Conservation (phyloP, 2,888 invertebrate genomes). For the Drosophila nigricruria region DNA sequence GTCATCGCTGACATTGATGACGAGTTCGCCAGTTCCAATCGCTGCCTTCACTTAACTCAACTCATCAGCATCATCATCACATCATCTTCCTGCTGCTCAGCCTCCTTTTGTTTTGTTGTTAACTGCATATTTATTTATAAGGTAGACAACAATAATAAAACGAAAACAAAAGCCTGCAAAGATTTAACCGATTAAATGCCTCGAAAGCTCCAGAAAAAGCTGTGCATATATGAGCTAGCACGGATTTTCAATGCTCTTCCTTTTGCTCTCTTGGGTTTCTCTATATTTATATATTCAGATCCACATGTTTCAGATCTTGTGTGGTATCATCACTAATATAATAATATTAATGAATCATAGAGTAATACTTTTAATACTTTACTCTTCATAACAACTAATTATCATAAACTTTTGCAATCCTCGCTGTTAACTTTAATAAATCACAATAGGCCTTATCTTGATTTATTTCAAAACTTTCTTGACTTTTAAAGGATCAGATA, state of each 20-base stretch:
- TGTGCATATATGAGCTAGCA: background rate
- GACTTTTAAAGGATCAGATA: no score
- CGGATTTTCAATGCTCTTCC: conserved; percentile 1
- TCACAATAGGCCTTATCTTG: no score
- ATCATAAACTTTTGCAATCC: no score
- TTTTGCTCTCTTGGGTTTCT: background rate
- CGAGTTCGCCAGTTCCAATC: conserved; percentile 19
- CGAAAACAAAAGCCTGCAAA: conserved; percentile 13
- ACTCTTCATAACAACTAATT: no score
- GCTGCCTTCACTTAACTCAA: conserved; percentile 10
- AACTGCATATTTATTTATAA: conserved; percentile 43
- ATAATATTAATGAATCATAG: background rate
- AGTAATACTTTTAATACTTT: no score
- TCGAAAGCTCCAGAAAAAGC: conserved; percentile 17
- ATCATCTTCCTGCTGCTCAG: conserved; percentile 7
- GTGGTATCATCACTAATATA: background rate
- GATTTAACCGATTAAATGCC: conserved; percentile 17
- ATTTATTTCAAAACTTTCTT: no score
- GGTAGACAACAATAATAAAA: conserved; percentile 18
- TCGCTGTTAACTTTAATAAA: no score
- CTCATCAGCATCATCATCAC: conserved; percentile 2
- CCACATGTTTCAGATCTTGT: background rate
- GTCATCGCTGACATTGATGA: conserved; percentile 74
- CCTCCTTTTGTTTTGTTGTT: conserved; percentile 51
- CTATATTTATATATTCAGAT: background rate